phyloP scores from a whole-genome alignment of 2,888 invertebrate species.

The Bellardia bayeri region DNA sequence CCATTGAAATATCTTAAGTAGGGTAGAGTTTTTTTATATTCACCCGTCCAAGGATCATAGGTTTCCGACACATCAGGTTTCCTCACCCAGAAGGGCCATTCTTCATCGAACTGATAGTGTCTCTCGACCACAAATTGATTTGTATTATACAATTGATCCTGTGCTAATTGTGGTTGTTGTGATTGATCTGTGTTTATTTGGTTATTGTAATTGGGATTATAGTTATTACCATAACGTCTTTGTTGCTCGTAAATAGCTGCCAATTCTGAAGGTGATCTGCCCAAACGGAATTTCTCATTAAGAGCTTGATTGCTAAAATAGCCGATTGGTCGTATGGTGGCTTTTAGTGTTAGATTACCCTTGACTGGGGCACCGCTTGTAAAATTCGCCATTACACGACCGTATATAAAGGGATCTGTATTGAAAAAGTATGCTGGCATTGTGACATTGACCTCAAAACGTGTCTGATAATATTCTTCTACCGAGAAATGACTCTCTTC shows the following conservation, averaged over 20 bases:
- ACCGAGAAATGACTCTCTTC: constrained; percentile 94
- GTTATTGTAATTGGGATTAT: constrained; percentile 74
- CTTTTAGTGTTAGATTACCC: constrained; percentile 94
- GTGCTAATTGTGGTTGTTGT: constrained; percentile 74
- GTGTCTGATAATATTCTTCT: constrained; percentile 97
- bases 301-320: constrained; percentile 86
- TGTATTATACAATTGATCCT: constrained; percentile 83
- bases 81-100: constrained; percentile 92
- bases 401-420: constrained; percentile 92
- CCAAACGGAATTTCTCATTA: constrained; percentile 85
- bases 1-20: constrained; percentile 94
- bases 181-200: constrained; percentile 58
- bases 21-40: constrained; percentile 87
- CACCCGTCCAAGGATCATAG: constrained; percentile 82
- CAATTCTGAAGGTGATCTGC: constrained; percentile 81
- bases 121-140: constrained; percentile 87
- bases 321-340: constrained; percentile 89
- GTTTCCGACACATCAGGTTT: constrained; percentile 86
- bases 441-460: constrained; percentile 97
- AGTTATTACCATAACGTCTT: constrained; percentile 77
- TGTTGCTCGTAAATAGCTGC: constrained; percentile 76
- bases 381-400: constrained; percentile 96
- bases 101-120: constrained; percentile 91
- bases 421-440: constrained; percentile 98
- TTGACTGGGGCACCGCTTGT: constrained; percentile 96